Percentiles rank a stretch among this genome's conserved stretches.
Conservation (phyloP, 2,888 invertebrate genomes). For the Eumacrocentrus americanus region DNA sequence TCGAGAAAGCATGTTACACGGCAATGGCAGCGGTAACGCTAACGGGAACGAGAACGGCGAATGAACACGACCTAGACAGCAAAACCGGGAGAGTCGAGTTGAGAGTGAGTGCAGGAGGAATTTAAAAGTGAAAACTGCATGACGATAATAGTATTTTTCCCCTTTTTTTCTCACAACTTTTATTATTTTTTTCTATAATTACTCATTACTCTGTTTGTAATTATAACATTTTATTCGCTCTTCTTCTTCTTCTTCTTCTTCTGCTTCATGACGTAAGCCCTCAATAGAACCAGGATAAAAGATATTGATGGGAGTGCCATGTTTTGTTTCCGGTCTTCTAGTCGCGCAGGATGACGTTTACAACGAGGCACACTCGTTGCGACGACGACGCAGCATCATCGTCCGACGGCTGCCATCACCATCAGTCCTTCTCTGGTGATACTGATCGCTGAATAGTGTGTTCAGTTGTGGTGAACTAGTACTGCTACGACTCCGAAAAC, state of each 20-base stretch:
- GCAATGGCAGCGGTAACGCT: slow-evolving; percentile 43
- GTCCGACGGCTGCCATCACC: neutral
- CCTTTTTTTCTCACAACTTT: too few species aligned
- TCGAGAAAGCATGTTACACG: slow-evolving; percentile 24
- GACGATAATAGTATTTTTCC: too few species aligned
- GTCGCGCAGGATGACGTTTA: slow-evolving; percentile 12
- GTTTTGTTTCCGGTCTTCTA: slow-evolving; percentile 8
- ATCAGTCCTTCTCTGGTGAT: slow-evolving; percentile 6
- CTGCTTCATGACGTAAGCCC: slow-evolving; percentile 16
- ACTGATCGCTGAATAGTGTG: too few species aligned
- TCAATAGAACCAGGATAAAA: neutral
- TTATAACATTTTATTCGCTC: too few species aligned
- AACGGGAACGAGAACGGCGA: slow-evolving; percentile 53
- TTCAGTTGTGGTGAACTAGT: too few species aligned
- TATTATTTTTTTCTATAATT: too few species aligned
- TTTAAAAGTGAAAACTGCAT: slow-evolving; percentile 55
- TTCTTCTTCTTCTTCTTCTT: neutral
- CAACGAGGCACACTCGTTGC: neutral
- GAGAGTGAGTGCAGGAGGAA: slow-evolving; percentile 45
- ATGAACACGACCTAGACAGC: slow-evolving; percentile 53
- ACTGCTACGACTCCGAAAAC: too few species aligned
- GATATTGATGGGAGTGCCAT: slow-evolving; percentile 1
- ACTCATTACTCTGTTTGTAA: too few species aligned
- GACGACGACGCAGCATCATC: neutral
- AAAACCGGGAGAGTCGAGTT: slow-evolving; percentile 36